phyloP scores from a whole-genome alignment of 2,113 vertebrate species.

The Ageneiosus marmoratus region DNA sequence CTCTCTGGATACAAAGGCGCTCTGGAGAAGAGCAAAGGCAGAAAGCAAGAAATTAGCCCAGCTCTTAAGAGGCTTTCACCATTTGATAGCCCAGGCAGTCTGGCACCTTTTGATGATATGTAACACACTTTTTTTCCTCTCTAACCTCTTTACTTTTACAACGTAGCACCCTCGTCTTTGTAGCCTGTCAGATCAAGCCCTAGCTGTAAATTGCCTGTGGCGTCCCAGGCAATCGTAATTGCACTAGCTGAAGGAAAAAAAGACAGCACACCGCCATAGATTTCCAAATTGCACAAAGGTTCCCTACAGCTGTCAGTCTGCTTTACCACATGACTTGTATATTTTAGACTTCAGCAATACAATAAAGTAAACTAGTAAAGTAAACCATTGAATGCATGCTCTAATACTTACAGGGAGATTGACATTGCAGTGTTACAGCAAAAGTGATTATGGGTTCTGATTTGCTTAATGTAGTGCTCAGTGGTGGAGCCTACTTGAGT shows the following conservation, averaged over 20 bases:
- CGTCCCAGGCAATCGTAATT: constrained; percentile 54
- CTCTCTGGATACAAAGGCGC: background rate
- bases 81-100: constrained; percentile 38
- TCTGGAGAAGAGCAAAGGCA: constrained; percentile 25
- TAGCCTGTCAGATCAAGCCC: constrained; percentile 45
- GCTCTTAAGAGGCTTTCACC: constrained; percentile 43
- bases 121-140: constrained; percentile 33
- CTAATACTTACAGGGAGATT: constrained; percentile 39
- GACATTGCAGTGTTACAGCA: background rate
- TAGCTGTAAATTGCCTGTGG: constrained; percentile 60
- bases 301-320: background rate
- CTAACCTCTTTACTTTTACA: constrained; percentile 27
- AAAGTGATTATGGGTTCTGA: constrained; percentile 49
- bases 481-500: constrained; percentile 29
- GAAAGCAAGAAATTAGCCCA: constrained; percentile 41
- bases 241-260: constrained; percentile 37
- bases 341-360: background rate
- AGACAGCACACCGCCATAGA: background rate
- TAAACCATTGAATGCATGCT: background rate
- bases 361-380: background rate
- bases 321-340: constrained; percentile 9
- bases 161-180: constrained; percentile 34
- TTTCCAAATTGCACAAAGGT: constrained; percentile 15
- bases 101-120: constrained; percentile 47
- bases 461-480: constrained; percentile 64